Evolutionary conservation across 1,140 invertebrate genomes (phyloP), one percentile per base, ranked within the genome.

Genomic region (Pinna nobilis): DNA sequence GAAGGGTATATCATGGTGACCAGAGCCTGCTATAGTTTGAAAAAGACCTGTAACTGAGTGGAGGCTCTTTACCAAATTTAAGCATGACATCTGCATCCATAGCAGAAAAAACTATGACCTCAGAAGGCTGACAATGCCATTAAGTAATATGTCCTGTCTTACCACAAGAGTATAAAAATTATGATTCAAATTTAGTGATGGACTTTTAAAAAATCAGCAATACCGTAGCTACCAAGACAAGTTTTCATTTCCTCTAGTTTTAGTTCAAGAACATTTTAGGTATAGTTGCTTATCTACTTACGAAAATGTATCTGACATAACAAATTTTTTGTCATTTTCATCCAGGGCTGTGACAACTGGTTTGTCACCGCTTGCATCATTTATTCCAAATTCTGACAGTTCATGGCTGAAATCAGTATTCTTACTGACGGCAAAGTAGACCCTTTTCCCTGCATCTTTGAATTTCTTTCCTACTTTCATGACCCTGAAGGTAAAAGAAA

Each of bases 361-460:
- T 84, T 98, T 98, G 77, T 98, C 96, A 28, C 93, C 93, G 80
- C 93, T 92, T n/a, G 93, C 92, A 65, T 85, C 82, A 79, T 95
- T 94, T 74, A 98, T 91, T 55, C 98, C 98, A 88, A 93, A 98
- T 87, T 99, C 97, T 81, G 97, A 95, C 57, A 99, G 78, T 80
- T 91, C 91, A 64, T 80, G 72, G 20, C 57, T 69, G 61, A 88
- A 86, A 23, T 88, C 86, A 64, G 97, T 94, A 84, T 96, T 96
- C 84, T 95, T 94, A 84, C 95, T 94, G 69, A 99, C 91, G 3
- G 96, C 97, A 90, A 98, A 99, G 65, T 90, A 94, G 7, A 96
- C 92, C 59, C 94, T 92, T 49, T 84, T 80, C 4, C 84, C 85
- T 30, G 74, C 82, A 60, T 92, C 91, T 49, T 92, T 91, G 88